Evolutionary conservation across 2,797 vertebrate genomes (phyloP).

Genomic region (Pagetopsis macropterus): DNA sequence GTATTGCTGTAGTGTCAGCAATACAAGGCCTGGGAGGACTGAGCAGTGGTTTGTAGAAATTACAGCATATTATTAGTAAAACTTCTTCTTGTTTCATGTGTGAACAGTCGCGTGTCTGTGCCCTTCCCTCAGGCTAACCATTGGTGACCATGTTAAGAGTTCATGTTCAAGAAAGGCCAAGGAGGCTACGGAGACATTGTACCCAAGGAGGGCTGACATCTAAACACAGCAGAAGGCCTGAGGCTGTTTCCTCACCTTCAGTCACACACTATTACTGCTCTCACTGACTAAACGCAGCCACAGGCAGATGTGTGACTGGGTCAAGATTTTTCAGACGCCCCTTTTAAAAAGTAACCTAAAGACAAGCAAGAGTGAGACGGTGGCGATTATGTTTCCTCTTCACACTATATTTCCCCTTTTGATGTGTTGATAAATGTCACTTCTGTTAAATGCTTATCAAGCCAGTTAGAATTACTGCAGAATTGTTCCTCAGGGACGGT

Average conservation of each 20-base stretch:
- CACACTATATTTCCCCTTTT: constrained; percentile 60
- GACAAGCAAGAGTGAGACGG: constrained; percentile 50
- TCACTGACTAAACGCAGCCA: constrained; percentile 76
- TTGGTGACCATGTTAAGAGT: constrained; percentile 55
- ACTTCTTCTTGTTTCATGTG: constrained; percentile 26
- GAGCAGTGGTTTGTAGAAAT: not conserved
- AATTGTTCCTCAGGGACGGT: constrained; percentile 49
- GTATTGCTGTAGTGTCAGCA: not conserved
- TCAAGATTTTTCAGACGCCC: constrained; percentile 56
- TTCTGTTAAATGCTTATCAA: constrained; percentile 60
- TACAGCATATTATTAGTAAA: constrained; percentile 11
- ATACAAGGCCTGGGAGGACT: constrained; percentile 16
- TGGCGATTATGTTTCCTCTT: constrained; percentile 64
- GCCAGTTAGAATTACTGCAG: constrained; percentile 54
- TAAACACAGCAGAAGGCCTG: constrained; percentile 67
- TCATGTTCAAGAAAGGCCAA: constrained; percentile 66
- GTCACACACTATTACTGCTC: constrained; percentile 82
- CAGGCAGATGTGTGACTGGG: constrained; percentile 71
- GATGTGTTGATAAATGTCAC: constrained; percentile 77
- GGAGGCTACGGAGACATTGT: constrained; percentile 63
- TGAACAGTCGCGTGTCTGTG: constrained; percentile 37
- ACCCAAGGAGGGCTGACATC: constrained; percentile 77
- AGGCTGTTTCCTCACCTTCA: constrained; percentile 80
- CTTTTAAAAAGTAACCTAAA: constrained; percentile 55
- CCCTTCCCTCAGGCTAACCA: constrained; percentile 59